A percentile compares a stretch with the other conserved stretches of the same genome.
These are phyloP conservation scores for Ecliptopera silaceata DNA, from an alignment of 2,888 invertebrate genomes.

Conservation along the genomic window DNA sequence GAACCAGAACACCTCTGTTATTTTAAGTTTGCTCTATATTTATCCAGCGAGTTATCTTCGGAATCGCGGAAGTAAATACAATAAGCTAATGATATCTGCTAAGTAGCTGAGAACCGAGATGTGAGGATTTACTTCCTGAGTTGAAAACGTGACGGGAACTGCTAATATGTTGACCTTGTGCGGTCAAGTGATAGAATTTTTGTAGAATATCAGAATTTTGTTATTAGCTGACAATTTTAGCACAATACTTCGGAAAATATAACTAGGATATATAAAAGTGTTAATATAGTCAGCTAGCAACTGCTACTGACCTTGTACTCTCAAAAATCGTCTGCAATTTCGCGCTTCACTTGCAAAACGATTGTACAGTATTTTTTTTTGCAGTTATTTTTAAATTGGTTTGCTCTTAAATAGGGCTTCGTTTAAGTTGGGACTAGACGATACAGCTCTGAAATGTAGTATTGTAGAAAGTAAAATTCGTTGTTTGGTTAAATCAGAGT, in stretches of 20 bases:
- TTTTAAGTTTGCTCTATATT: constrained; percentile 11
- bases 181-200: neutral
- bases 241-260: too few species aligned
- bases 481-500: too few species aligned
- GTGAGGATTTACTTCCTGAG: constrained; percentile 20
- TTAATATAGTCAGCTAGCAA: neutral
- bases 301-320: neutral
- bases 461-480: too few species aligned
- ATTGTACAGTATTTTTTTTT: neutral
- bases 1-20: too few species aligned
- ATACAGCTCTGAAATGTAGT: too few species aligned
- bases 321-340: neutral
- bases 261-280: too few species aligned
- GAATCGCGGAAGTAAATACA: constrained; percentile 21
- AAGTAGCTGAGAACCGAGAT: constrained; percentile 19
- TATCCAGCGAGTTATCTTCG: neutral
- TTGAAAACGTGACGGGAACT: constrained; percentile 15
- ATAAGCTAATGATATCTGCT: constrained; percentile 22
- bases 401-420: too few species aligned
- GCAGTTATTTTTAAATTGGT: neutral
- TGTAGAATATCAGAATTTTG: too few species aligned
- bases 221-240: too few species aligned
- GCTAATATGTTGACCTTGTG: constrained; percentile 6
- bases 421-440: too few species aligned
- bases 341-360: neutral